A percentile compares a stretch with the other conserved stretches of the same genome.
Evolutionary conservation across 2,797 vertebrate species (phyloP).

Genomic region (Enoplosus armatus): DNA sequence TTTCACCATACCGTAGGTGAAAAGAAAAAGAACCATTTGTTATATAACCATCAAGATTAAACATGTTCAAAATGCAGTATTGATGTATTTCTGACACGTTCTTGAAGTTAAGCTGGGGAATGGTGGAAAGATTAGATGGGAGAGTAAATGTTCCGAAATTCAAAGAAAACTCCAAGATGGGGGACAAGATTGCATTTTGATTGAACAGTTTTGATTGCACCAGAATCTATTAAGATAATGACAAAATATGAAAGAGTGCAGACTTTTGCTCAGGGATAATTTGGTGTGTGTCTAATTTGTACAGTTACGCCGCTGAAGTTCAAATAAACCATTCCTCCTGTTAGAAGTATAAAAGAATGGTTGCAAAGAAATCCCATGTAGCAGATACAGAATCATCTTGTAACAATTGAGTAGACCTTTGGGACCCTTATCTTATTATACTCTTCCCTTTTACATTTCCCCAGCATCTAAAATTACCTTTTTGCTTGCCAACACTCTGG

Average conservation of each 20-base stretch:
- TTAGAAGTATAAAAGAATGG: slow-evolving; percentile 22
- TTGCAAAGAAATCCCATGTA: slow-evolving; percentile 19
- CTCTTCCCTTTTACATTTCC: slow-evolving; percentile 24
- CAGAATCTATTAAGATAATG: slow-evolving; percentile 53
- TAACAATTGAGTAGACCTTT: slow-evolving; percentile 25
- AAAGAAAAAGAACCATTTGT: slow-evolving; percentile 7
- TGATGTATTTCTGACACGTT: slow-evolving; percentile 39
- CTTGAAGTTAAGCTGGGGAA: slow-evolving; percentile 27
- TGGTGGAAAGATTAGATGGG: slow-evolving; percentile 44
- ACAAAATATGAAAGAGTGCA: slow-evolving; percentile 48
- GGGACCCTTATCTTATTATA: slow-evolving; percentile 25
- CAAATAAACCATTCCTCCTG: slow-evolving; percentile 37
- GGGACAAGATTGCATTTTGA: slow-evolving; percentile 40
- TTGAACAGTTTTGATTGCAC: slow-evolving; percentile 46
- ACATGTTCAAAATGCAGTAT: slow-evolving; percentile 10
- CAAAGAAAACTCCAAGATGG: slow-evolving; percentile 42
- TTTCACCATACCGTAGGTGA: slow-evolving; percentile 12
- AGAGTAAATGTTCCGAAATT: slow-evolving; percentile 46
- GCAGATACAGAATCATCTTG: slow-evolving; percentile 13
- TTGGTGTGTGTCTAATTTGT: slow-evolving; percentile 44
- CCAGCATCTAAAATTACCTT: slow-evolving; percentile 57
- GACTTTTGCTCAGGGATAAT: slow-evolving; percentile 38
- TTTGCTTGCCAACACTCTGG: slow-evolving; percentile 43
- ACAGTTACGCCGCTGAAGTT: slow-evolving; percentile 27
- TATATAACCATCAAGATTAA: slow-evolving; percentile 35